Evolutionary conservation across 92 coral and sea anemone species (phyloP), one percentile per base, ranked within the genome.

Genomic region (Muricea muricata): DNA sequence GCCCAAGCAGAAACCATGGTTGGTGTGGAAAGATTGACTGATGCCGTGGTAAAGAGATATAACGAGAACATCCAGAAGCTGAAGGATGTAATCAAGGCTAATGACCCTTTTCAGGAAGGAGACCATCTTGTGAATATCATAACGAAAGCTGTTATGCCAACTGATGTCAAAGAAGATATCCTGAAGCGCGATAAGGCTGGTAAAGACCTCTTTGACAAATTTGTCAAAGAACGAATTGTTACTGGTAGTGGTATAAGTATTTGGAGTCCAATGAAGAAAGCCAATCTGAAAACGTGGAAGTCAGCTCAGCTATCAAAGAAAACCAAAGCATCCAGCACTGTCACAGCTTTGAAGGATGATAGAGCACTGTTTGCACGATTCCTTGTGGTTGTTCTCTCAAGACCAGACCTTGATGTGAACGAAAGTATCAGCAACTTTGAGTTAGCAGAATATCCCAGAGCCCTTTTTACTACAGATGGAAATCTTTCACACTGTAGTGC

Each of bases 281-380:
- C 70, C 40, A 82, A 87, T 15, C 76, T 87, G 28, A 26, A 88
- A 65, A 41, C 77, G 5, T 87, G 84, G 91, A 87, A 73, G 91
- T 46, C 75, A 7, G 30, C 87, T 40, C 29, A 68, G 17, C 60
- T 7, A 24, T 37, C 35, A 58, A 57, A 79, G 50, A 31, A 66
- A 17, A 50, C 25, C 77, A 87, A 75, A 32, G 69, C 28, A 71
- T 18, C 75, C 3, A 6, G 23, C 12, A 61, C 52, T 61, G 77
- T 87, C 35, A 54, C 73, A 7, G 78, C 87, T 47, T 72, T 88
- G 60, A 73, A 65, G 40, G 91, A 89, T 75, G 87, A 89, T 85
- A 86, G 87, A 17, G 90, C 90, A 17, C 63, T 86, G 7, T 90
- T 90, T 37, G 93, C 89, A 20, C 86, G 88, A 40, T 87, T 90